Evolutionary conservation across 1,140 invertebrate genomes (phyloP), one percentile per base, ranked within the genome.

Genomic region (Penaeus vannamei): DNA sequence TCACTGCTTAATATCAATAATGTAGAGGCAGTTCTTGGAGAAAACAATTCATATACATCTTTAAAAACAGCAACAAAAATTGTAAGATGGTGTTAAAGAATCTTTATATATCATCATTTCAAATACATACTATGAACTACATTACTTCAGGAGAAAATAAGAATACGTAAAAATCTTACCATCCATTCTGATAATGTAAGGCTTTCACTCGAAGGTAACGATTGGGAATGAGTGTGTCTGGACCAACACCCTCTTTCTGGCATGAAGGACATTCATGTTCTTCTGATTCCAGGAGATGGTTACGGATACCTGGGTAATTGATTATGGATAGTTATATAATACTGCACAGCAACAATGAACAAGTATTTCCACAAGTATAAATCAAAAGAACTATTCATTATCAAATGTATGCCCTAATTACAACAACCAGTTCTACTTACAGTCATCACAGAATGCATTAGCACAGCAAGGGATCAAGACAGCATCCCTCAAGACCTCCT

Each of bases 381-480:
- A 72, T 72, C 8, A 4, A 72, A 0, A 22, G n/a, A 17, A 26
- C n/a, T 72, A 72, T 72, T 26, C n/a, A n/a, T n/a, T 7, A 4
- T 79, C 23, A 32, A 80, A 36, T 36, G 62, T 53, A 81, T 22
- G 64, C 19, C 29, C 14, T 91, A 59, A 76, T 91, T 32, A 32
- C 76, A 61, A 36, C 87, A 81, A n/a, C 88, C 86, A 22, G 36
- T 26, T n/a, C 79, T 22, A 93, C 96, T 95, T 95, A 97, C 98
- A 99, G 94, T 99, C 98, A 94, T 99, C 98, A 94, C 98, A 99
- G 94, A 98, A 99, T 42, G 98, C 98, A 93, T 98, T 98, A 26
- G 98, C 98, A 93, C 98, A 99, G 92, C 98, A 99, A 2, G 97
- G 97, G 93, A 98, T 98, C 95, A 99, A 96, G 22, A 99, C 98